Evolutionary conservation across 2,797 vertebrate species (phyloP).

Genomic region (Onychomys arenicola): DNA sequence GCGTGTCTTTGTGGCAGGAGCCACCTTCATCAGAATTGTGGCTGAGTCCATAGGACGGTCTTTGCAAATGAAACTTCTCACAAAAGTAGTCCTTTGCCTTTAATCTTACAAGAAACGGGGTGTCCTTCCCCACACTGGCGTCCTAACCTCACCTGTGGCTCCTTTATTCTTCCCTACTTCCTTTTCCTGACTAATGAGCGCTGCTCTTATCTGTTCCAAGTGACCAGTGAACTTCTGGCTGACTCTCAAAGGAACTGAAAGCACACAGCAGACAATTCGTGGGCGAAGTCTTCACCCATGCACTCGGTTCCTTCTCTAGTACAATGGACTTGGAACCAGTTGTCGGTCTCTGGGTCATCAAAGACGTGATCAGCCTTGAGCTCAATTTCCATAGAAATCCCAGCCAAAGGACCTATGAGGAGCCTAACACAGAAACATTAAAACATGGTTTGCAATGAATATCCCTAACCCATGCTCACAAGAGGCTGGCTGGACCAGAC

Average conservation of each 20-base stretch:
- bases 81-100: background rate
- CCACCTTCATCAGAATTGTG: background rate
- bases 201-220: conserved; percentile 40
- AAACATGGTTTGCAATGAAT: background rate
- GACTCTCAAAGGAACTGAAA: background rate
- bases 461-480: background rate
- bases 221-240: conserved; percentile 23
- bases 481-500: background rate
- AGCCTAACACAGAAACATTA: background rate
- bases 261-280: background rate
- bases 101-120: background rate
- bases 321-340: background rate
- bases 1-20: background rate
- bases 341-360: background rate
- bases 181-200: conserved; percentile 14
- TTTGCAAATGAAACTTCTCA: background rate
- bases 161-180: background rate
- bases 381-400: background rate
- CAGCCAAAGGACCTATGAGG: background rate
- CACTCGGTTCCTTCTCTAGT: background rate
- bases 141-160: background rate
- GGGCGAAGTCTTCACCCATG: background rate
- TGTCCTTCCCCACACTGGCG: background rate
- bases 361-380: background rate
- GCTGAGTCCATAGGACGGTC: background rate